Percentiles rank a stretch among this genome's conserved stretches.
Conservation (phyloP, 2,797 vertebrate genomes). For the Tokudaia tokunoshimensis region DNA sequence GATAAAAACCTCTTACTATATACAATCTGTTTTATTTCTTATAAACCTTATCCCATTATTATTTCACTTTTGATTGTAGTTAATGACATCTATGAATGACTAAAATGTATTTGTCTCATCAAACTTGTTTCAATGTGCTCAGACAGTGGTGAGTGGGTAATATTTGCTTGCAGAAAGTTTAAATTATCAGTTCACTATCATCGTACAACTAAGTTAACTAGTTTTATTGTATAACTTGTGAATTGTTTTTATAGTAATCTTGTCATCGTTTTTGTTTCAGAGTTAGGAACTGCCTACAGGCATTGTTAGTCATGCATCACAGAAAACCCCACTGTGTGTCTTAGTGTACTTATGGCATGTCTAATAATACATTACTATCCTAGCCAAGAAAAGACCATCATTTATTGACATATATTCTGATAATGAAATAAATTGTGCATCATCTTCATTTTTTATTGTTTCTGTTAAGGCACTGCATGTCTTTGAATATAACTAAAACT, state of each 20-base stretch:
- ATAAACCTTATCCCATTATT: neutral
- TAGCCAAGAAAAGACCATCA: neutral
- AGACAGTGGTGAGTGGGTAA: neutral
- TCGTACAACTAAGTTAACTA: neutral
- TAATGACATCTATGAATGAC: neutral
- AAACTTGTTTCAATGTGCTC: neutral
- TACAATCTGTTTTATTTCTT: neutral
- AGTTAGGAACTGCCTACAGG: neutral
- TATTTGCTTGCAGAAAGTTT: neutral
- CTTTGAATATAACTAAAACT: constrained; percentile 47
- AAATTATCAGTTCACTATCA: neutral
- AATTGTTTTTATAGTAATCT: constrained; percentile 6
- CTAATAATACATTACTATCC: neutral
- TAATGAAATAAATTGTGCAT: neutral
- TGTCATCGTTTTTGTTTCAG: constrained; percentile 5
- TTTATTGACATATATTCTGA: constrained; percentile 4
- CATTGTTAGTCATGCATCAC: neutral
- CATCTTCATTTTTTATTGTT: neutral
- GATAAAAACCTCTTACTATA: neutral
- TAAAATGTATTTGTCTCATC: neutral
- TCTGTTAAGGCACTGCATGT: neutral
- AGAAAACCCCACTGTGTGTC: constrained; percentile 23
- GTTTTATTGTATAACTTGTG: neutral
- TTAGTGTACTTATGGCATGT: neutral
- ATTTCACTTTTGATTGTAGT: neutral